Base-by-base conservation (phyloP, 2,888 invertebrate genomes). In the Epinotia brunnichana region DNA sequence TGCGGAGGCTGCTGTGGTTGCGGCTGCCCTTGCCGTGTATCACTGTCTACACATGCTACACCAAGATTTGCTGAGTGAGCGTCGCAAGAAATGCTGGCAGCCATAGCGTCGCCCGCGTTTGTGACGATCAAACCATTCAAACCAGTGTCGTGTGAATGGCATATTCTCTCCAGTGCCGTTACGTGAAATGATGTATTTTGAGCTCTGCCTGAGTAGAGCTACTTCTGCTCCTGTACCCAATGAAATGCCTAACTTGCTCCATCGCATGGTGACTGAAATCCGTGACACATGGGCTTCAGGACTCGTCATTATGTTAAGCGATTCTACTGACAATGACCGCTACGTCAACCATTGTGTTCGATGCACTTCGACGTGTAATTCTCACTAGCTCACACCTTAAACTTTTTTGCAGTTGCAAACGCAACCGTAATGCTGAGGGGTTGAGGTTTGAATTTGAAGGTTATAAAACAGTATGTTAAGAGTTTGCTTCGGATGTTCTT, bases 11-110 rank as follows among this genome's bases (percentile, higher is more conserved):
- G 83, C 77, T n/a, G n/a, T n/a, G n/a, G n/a, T n/a, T n/a, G n/a
- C n/a, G n/a, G n/a, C n/a, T n/a, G n/a, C n/a, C n/a, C n/a, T n/a
- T n/a, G n/a, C n/a, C n/a, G n/a, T n/a, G n/a, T n/a, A n/a, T n/a
- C n/a, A n/a, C n/a, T n/a, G n/a, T n/a, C 76, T 89, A 91, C 83
- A 90, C 90, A 53, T 90, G 91, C 79, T 91, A 90, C 81, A 91
- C 91, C 67, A 91, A 91, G 90, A 91, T 91, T 76, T 91, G 91
- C 80, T 91, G 66, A 41, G 41, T 19, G 19, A 35, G 5, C 11
- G 24, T 51, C 13, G 70, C 19, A 21, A 4, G 51, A 35, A 29
- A 19, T 29, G 41, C 48, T 35, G 56, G 39, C 17, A 17, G 19
- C 19, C 60, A 41, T 69, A 56, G 53, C 60, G 21, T 19, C 56